Percentiles rank a stretch among this genome's conserved stretches.
phyloP scores from a whole-genome alignment of 2,797 vertebrate genomes.

The Chanos chanos region DNA sequence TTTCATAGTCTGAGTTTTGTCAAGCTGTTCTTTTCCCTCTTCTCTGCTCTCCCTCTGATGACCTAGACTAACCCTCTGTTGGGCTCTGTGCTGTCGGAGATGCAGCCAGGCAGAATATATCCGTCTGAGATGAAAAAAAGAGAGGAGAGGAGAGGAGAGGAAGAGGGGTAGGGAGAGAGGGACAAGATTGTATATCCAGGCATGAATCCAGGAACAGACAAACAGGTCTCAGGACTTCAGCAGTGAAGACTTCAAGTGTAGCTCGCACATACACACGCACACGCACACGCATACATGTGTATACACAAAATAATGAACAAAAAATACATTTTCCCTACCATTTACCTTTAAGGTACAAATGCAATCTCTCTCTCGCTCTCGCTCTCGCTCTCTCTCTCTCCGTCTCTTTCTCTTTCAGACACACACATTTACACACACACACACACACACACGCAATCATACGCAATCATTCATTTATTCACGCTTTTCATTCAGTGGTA shows the following conservation, averaged over 20 bases:
- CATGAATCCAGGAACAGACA: constrained; percentile 49
- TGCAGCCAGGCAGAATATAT: constrained; percentile 68
- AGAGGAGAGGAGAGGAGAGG: constrained; percentile 18
- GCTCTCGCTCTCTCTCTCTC: no score
- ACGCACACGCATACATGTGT: constrained; percentile 16
- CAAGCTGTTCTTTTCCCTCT: constrained; percentile 8
- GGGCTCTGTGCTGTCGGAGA: constrained; percentile 55
- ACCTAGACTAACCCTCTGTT: constrained; percentile 56
- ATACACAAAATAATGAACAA: background rate
- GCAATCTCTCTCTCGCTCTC: no score
- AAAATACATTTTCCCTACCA: constrained; percentile 12
- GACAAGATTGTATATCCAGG: constrained; percentile 57
- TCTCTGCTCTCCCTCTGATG: constrained; percentile 23
- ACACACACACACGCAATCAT: constrained; percentile 19
- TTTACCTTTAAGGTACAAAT: no score
- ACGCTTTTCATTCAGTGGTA: background rate
- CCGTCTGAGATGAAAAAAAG: constrained; percentile 63
- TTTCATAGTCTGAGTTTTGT: constrained; percentile 6
- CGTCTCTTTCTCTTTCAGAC: no score
- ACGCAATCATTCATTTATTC: background rate
- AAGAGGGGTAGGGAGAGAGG: constrained; percentile 24
- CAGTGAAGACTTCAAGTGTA: no score
- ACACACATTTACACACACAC: constrained; percentile 5
- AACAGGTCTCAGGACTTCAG: constrained; percentile 13
- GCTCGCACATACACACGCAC: constrained; percentile 3